These are phyloP conservation scores for Trisateles emortualis DNA, from an alignment of 2,888 invertebrate species.

Conservation along the genomic window DNA sequence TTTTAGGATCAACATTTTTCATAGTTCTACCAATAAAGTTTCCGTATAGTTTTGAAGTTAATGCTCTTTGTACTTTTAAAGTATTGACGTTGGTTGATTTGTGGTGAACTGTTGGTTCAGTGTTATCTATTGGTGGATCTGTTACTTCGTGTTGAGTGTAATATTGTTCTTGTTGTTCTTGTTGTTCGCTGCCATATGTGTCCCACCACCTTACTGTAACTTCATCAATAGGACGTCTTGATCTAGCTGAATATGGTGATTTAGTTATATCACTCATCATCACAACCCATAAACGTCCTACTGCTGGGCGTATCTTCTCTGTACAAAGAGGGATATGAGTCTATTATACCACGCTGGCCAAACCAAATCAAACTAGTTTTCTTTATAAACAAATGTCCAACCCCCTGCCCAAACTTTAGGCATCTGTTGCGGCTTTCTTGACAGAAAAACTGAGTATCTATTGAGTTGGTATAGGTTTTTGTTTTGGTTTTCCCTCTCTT, in stretches of 20 bases:
- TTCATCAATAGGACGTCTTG: slow-evolving; percentile 73
- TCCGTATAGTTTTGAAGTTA: slow-evolving; percentile 50
- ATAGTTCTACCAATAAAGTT: slow-evolving; percentile 43
- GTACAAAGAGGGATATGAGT: too few species aligned
- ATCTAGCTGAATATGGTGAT: slow-evolving; percentile 67
- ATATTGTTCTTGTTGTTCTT: slow-evolving; percentile 4
- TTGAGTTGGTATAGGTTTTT: too few species aligned
- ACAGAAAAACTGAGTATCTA: too few species aligned
- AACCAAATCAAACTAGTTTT: too few species aligned
- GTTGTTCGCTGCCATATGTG: slow-evolving; percentile 49
- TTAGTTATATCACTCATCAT: slow-evolving; percentile 60
- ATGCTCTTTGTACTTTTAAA: slow-evolving; percentile 48
- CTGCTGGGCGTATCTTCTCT: too few species aligned
- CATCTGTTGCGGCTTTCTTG: too few species aligned
- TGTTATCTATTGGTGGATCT: slow-evolving; percentile 27
- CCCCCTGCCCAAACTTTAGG: too few species aligned
- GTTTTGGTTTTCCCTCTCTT: too few species aligned
- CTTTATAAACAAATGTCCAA: too few species aligned
- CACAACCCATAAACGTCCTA: too few species aligned
- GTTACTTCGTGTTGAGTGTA: slow-evolving; percentile 37
- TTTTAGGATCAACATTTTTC: slow-evolving; percentile 60
- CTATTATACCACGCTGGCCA: too few species aligned
- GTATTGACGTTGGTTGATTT: slow-evolving; percentile 57
- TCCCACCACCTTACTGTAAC: slow-evolving; percentile 72
- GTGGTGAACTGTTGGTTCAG: slow-evolving; percentile 37